Percentiles rank a stretch among this genome's conserved stretches.
phyloP scores from a whole-genome alignment of 2,888 invertebrate species.

The Mylabris sibirica region DNA sequence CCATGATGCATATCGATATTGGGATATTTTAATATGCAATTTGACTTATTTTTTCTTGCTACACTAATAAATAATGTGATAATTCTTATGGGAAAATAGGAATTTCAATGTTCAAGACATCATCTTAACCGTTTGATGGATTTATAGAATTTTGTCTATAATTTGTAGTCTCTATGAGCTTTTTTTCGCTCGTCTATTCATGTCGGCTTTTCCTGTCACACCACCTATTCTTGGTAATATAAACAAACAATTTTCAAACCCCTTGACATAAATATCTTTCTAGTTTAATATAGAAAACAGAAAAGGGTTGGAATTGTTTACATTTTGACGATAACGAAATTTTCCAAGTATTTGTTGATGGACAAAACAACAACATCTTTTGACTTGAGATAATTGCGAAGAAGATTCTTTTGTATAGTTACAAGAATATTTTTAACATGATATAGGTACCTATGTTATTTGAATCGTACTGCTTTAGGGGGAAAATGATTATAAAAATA shows the following conservation, averaged over 20 bases:
- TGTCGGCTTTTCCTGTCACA: not conserved
- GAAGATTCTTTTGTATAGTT: not conserved
- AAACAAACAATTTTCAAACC: conserved; percentile 7
- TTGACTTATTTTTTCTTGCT: not conserved
- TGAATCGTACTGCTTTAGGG: conserved; percentile 14
- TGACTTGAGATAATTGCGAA: not conserved
- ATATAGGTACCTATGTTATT: conserved; percentile 33
- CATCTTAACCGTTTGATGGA: not conserved
- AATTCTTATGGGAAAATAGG: not conserved
- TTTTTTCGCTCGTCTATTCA: not conserved
- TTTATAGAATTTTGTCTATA: not conserved
- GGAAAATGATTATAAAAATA: conserved; percentile 13
- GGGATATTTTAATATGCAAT: not conserved
- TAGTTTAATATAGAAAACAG: not conserved
- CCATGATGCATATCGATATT: not conserved
- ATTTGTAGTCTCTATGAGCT: not conserved
- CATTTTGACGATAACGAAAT: not conserved
- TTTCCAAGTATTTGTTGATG: conserved; percentile 5
- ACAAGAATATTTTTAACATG: no score
- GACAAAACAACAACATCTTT: not conserved
- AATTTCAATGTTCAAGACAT: not conserved
- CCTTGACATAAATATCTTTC: conserved; percentile 6
- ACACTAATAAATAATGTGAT: not conserved
- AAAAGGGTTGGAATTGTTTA: conserved; percentile 13
- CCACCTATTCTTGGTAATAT: not conserved